Evolutionary conservation across 2,113 vertebrate species (phyloP), one percentile per base, ranked within the genome.

Genomic region (Symphodus melops): DNA sequence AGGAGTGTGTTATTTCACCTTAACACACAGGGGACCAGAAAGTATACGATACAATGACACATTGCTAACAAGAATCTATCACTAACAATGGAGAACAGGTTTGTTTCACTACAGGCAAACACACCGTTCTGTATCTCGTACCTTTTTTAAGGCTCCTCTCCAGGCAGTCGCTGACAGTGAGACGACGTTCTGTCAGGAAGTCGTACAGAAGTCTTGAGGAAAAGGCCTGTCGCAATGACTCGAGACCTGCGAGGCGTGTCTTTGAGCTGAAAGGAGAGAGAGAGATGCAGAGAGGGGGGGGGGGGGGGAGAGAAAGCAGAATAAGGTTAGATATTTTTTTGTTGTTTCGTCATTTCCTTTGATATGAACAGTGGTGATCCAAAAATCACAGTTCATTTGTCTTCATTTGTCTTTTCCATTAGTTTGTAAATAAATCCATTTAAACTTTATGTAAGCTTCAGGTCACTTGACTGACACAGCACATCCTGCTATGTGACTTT

Each of bases 121-220:
- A 20, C 48, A 8, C 1, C 9, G 9, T 5, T 49, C 23, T 51
- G 8, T 20, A 17, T 14, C 2, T 36, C 76, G 21, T 39, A 97
- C 97, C 98, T 95, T 98, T 99, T 86, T 94, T 97, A 66, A 99
- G 94, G 86, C 96, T 96, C 68, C 96, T 95, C 88, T 99, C 97
- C 79, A 99, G 87, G 41, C 95, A 96, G 88, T 99, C 97, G 0
- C 94, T 89, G 77, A 98, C 79, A 0, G 92, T 99, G 53, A 99
- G 90, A 75, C 94, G 88, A 60, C 96, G 93, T 76, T 97, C 96
- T 52, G 94, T 84, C 72, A 98, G 79, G 87, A 99, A 97, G 76
- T 98, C 96, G 0, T 93, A 92, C n/a, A 97, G 90, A 4, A 93
- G 83, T 89, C 56, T 95, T 72, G 95, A 95, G 10, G 95, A 95